Evolutionary conservation across 2,113 vertebrate genomes (phyloP), one percentile per base, ranked within the genome.

Genomic region (Pseudolaguvia tuberculata): DNA sequence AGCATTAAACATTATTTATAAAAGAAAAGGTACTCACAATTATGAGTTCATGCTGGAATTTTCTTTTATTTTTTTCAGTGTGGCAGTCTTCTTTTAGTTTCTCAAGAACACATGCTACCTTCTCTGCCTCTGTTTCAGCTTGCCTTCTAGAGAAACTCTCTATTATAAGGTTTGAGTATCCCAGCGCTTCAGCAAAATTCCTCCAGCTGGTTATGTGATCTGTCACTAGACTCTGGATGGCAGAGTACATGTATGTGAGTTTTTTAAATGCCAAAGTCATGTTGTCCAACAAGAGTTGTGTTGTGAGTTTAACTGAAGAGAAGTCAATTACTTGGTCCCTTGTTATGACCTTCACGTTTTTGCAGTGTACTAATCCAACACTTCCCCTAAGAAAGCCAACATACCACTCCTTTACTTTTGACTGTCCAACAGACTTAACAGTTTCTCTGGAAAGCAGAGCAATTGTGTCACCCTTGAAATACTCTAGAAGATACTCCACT

Each of bases 1-100:
- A 72, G 35, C 25, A 27, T n/a, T 9, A 29, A 77, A n/a, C 35
- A 11, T 4, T 15, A 58, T 17, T 63, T 25, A 20, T 11, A 77
- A 15, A 58, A 35, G 1, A 25, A 77, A 67, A 67, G 23, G 18
- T 51, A 92, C 95, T 92, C 90, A 98, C 96, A 89, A 89, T 82
- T 83, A 91, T 86, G 52, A 99, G 93, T 63, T 98, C 95, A 84
- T 96, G 94, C 76, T 96, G 91, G 86, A 99, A 99, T 72, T 92
- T 92, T 51, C 87, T 94, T 12, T 80, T 90, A 77, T 81, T 91
- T 84, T 85, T 95, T 48, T 93, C 91, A 25, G 88, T 73, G 11
- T 98, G 94, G 78, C 96, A 99, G 84, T 98, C 95, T 86, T 98
- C 95, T 77, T 98, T 98, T 75, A 98, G 91, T 82, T 88, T 97